Evolutionary conservation across 1,140 invertebrate species (phyloP).

Genomic region (Zaprionus ornatus): DNA sequence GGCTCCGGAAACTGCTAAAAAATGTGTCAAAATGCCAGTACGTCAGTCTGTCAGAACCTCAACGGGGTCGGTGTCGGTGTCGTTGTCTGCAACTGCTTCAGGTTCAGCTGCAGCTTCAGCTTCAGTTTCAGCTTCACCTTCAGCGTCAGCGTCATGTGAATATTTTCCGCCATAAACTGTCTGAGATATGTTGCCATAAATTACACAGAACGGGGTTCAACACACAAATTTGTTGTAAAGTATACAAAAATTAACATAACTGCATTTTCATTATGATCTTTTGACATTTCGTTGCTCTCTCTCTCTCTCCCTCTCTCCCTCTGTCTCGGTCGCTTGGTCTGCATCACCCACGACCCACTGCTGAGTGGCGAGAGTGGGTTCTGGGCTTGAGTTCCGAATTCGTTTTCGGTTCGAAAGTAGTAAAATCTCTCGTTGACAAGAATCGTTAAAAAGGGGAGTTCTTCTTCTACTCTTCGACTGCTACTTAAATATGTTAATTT

Average conservation of each 20-base stretch:
- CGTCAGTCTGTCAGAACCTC: constrained; percentile 13
- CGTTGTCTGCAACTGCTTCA: background rate
- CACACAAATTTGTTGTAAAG: constrained; percentile 36
- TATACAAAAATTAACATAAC: constrained; percentile 70
- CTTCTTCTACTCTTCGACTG: constrained; percentile 9
- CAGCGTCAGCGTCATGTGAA: constrained; percentile 42
- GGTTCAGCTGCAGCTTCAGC: background rate
- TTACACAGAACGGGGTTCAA: constrained; percentile 35
- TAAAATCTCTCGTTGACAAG: constrained; percentile 63
- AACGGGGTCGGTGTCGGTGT: no score
- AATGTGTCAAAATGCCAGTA: constrained; percentile 27
- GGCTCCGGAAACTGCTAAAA: constrained; percentile 13
- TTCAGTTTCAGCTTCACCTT: background rate
- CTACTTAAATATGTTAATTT: constrained; percentile 71
- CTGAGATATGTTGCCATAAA: constrained; percentile 72
- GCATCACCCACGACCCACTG: constrained; percentile 72
- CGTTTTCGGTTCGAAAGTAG: constrained; percentile 69
- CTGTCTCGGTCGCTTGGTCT: constrained; percentile 17
- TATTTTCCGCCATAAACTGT: constrained; percentile 64
- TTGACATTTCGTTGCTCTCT: constrained; percentile 13
- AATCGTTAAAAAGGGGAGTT: constrained; percentile 36
- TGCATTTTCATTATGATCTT: constrained; percentile 55
- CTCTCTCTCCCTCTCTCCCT: constrained; percentile 7
- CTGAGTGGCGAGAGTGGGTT: constrained; percentile 38
- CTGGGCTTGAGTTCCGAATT: constrained; percentile 21